Conservation (phyloP, 2,888 invertebrate genomes). For the Rotaria macrura region DNA sequence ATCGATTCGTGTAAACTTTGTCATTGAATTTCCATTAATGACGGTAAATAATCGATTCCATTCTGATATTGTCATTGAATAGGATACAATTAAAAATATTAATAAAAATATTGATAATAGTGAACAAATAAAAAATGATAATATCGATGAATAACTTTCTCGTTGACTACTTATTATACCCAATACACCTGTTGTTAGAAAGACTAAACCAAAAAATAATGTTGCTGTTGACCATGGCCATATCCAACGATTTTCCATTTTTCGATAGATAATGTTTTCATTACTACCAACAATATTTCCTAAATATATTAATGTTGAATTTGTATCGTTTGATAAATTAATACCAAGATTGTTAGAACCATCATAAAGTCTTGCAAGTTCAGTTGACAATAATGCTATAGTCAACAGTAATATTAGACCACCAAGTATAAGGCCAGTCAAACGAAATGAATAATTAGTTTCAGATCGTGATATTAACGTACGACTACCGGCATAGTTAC, state of each 20-base stretch:
- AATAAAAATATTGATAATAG: background rate
- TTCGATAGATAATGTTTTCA: background rate
- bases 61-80: background rate
- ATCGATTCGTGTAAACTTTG: background rate
- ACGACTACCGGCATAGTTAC: background rate
- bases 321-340: background rate
- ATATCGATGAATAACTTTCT: background rate
- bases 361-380: background rate
- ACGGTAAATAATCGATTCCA: background rate
- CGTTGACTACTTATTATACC: background rate
- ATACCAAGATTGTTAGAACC: background rate
- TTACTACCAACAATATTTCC: background rate
- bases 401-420: background rate
- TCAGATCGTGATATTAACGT: background rate
- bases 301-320: background rate
- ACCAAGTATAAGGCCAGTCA: background rate
- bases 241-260: background rate
- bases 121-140: background rate
- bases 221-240: slow-evolving; percentile 23
- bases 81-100: background rate
- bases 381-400: background rate
- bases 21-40: background rate
- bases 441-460: background rate
- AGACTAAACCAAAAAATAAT: background rate
- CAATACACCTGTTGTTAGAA: background rate